Base-by-base conservation (phyloP, 2,888 invertebrate species). In the Vesta saturnalis region DNA sequence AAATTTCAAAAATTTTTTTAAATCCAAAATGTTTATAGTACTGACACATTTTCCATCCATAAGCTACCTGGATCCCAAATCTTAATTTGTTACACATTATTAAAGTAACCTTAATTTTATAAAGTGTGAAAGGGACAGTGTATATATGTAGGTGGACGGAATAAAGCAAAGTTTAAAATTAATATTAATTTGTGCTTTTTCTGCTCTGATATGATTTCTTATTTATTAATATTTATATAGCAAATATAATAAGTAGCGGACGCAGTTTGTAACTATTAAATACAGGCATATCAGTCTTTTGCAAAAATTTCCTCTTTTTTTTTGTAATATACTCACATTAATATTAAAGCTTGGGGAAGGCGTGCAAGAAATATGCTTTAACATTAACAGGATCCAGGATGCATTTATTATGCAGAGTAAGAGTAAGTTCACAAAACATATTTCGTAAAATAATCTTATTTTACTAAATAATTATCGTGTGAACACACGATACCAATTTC, bases 321-420 rank as follows among this genome's bases (percentile, higher is more conserved):
- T 57, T 60, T 64, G 71, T 57, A 60, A 72, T 58, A 60, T 63
- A 60, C 55, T 67, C 52, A 60, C 49, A 55, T 49, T 43, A 59
- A 62, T 70, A 73, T 76, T 75, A 75, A 76, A 75, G 74, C 75
- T 74, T 67, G 35, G 71, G 69, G 69, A 75, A 76, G 75, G 74
- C 74, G 62, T 71, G 68, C 59, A 68, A 69, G 60, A 70, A 67
- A 54, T 70, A 70, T 52, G 68, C 67, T 64, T 67, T 54, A n/a
- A 49, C 67, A 60, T 39, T 64, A 65, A 62, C 56, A 69, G 71
- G 74, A 76, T 74, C 75, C 76, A 74, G 72, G 74, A 64, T 68
- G 68, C 64, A 30, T 21, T 46, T 60, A 19, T 47, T 47, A 16
- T 14, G 6, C 39, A 2, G 2, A n/a, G 39, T 39, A n/a, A 39